These are phyloP conservation scores for Montifringilla adamsi DNA, from an alignment of 2,113 vertebrate species.

Conservation along the genomic window DNA sequence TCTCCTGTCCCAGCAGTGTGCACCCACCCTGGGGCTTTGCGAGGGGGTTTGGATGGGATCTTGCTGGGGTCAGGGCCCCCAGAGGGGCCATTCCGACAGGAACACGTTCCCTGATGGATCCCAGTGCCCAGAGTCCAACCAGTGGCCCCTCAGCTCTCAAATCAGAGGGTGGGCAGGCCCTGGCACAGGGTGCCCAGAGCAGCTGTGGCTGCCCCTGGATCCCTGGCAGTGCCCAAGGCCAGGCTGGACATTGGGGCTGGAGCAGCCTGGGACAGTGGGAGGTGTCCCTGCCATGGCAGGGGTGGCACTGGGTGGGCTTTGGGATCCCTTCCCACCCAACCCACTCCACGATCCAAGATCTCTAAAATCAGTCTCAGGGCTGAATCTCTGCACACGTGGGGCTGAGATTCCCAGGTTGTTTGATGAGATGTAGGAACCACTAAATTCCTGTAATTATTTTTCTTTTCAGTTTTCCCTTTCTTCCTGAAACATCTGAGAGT, in stretches of 20 bases:
- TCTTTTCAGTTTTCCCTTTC: neutral
- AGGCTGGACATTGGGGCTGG: neutral
- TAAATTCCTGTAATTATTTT: neutral
- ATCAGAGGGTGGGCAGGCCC: neutral
- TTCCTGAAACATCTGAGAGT: neutral
- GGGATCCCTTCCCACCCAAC: accelerated
- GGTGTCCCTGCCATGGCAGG: neutral
- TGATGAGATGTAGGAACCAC: neutral
- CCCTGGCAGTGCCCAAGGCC: neutral
- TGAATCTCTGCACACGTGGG: accelerated
- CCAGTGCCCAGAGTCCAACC: neutral
- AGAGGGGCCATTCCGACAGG: neutral
- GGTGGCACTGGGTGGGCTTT: neutral
- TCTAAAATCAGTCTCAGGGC: neutral
- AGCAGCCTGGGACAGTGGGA: neutral
- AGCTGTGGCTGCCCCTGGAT: neutral
- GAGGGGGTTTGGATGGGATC: neutral
- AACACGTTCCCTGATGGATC: neutral
- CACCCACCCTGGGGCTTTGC: neutral
- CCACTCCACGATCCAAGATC: neutral
- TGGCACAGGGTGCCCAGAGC: neutral
- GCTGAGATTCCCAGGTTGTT: neutral
- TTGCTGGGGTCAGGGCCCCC: neutral
- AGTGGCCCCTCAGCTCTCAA: neutral
- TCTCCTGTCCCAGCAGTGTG: neutral